Evolutionary conservation across 2,797 vertebrate genomes (phyloP), one percentile per base, ranked within the genome.

Genomic region (Rhodeus uyekii): DNA sequence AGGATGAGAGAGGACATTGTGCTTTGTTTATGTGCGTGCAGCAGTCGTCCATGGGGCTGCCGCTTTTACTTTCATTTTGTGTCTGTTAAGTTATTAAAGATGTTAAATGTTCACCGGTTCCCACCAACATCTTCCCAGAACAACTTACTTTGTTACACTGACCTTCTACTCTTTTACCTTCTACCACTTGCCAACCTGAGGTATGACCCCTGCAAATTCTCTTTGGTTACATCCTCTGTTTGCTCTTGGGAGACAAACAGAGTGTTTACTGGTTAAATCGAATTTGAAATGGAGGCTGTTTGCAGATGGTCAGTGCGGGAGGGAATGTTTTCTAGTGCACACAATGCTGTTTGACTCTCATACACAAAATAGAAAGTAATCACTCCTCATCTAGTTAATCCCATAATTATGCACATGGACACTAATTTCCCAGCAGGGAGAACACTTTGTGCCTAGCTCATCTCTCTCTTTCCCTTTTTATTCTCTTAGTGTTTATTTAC

Each of bases 371-470:
- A 82, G 84, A 86, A 90, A 89, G 81, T 46, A 88, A 87, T 90
- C 87, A 79, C 78, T 81, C 75, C 65, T 86, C 72, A 90, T 85
- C 88, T 83, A 55, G 84, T 82, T 87, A 81, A 75, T 89, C 84
- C 82, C 88, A 87, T 91, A 91, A 94, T 93, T 92, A 91, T 90
- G 86, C 85, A 87, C 78, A 87, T 50, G 53, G 87, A 91, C 82
- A 84, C 83, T 88, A 87, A 92, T 93, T 93, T 91, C 87, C 87
- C 90, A 90, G 86, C 83, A 85, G 89, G 86, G 90, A 89, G 89
- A 89, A 90, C 83, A 85, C 18, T 83, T 79, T 87, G 90, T 88
- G 86, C 83, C 82, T 71, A 81, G 83, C 74, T 46, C 67, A 67
- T 71, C 42, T 67, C 46, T 64, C 64, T 34, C 76, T 76, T 65